Base-by-base conservation (phyloP, 2,888 invertebrate genomes). In the Barypeithes pellucidus region DNA sequence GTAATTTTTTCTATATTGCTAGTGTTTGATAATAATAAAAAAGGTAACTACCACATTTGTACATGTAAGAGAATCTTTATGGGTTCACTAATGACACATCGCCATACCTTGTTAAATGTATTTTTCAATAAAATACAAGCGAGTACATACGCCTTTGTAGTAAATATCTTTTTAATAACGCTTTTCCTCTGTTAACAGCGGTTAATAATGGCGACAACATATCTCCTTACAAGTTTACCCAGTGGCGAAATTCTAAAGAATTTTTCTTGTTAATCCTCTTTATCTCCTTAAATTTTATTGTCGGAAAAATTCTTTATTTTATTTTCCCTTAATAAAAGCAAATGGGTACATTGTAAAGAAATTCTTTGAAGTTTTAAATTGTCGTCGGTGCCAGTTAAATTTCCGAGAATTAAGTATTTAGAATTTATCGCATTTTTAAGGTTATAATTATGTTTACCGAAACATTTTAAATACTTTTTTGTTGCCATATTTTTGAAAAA, bases 351-450 rank as follows among this genome's bases (percentile, higher is more conserved):
- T 65, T 65, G 65, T 65, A 18, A 33, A 39, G n/a, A 43, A 43
- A 50, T 65, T 50, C 65, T 65, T 65, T 65, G 65, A 65, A 65
- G 65, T 65, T 65, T 65, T 52, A 65, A 65, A 65, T 65, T 36
- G 52, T 65, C 65, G 50, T 45, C 45, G 62, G 47, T 22, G 45
- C 43, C 45, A 43, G 62, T 62, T n/a, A 62, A 62, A 62, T 62
- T 62, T 62, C 29, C 45, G 39, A 20, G 65, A n/a, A 18, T 20
- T 36, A 65, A 36, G 50, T 65, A 65, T 65, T 65, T 36, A 33
- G 5, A 36, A 50, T 63, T 22, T 45, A 36, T 50, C 29, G 63
- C 33, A 33, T 50, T 47, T 54, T 36, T 36, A 12, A 36, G 12
- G 12, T 39, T 29, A 4, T 29, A n/a, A n/a, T n/a, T n/a, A n/a